Evolutionary conservation across 2,797 vertebrate genomes (phyloP), one percentile per base, ranked within the genome.

Genomic region (Brotula barbata): DNA sequence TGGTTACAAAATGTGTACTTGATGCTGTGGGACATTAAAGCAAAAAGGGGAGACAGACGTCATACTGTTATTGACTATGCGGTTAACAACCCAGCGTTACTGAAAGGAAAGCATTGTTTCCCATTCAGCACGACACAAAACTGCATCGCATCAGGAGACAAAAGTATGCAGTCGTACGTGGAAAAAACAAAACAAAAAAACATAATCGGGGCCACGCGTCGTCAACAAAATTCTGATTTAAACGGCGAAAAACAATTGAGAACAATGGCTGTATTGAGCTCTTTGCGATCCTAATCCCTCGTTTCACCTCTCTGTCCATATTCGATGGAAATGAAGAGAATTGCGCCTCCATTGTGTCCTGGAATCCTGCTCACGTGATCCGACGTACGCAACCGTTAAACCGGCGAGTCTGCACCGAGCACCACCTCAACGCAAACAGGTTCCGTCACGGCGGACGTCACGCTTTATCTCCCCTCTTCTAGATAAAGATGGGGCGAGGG

Each of bases 1-100:
- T 79, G 81, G 64, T 83, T 86, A 87, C 73, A 82, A 81, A 80
- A 75, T 58, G 68, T 75, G 77, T 80, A 86, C 58, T 64, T 71
- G 52, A 73, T 73, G 74, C 69, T 82, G 57, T 72, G 85, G 63
- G 64, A 60, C 51, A 65, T 59, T 42, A 66, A 79, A 75, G 69
- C 55, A 76, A 70, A 33, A 73, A 73, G 51, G n/a, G n/a, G 58
- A 80, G 53, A 58, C 56, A 68, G 72, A 67, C 52, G 63, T 81
- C 63, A 77, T 71, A 67, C 60, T 59, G 65, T 62, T n/a, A 59
- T 48, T 42, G 69, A 74, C 57, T 76, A 76, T 54, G 62, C 53
- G 50, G 40, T 53, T 60, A 66, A 71, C 46, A 37, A 73, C 63
- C 42, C 53, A 52, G 25, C 42, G 40, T 19, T 40, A 49, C 44